Percentiles rank a stretch among this genome's conserved stretches.
Conservation (phyloP, 2,888 invertebrate genomes). For the Zele albiditarsus region DNA sequence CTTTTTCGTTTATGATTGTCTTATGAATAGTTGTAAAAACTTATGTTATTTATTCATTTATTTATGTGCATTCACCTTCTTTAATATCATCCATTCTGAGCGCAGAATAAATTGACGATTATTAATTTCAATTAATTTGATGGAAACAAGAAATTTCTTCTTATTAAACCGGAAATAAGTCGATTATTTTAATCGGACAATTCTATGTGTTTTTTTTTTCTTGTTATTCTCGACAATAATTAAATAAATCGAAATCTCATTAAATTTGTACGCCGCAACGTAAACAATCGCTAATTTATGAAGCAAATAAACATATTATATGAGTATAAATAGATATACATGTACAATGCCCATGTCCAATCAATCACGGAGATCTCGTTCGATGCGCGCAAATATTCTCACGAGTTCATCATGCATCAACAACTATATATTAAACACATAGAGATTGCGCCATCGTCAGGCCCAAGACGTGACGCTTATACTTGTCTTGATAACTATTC, state of each 20-base stretch:
- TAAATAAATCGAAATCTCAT: slow-evolving; percentile 34
- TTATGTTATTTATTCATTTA: background rate
- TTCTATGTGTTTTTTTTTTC: background rate
- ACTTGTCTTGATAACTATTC: slow-evolving; percentile 44
- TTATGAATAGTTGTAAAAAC: too few species aligned
- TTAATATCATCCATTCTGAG: background rate
- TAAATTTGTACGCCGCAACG: background rate
- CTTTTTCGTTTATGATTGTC: background rate
- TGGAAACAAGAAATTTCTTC: background rate
- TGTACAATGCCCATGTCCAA: slow-evolving; percentile 37
- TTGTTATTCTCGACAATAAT: background rate
- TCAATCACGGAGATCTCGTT: slow-evolving; percentile 46
- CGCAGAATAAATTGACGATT: background rate
- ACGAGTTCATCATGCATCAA: slow-evolving; percentile 18
- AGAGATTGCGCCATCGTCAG: slow-evolving; percentile 45
- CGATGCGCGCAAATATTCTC: slow-evolving; percentile 16
- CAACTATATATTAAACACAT: background rate
- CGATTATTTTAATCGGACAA: background rate
- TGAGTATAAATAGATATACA: background rate
- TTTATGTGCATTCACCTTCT: background rate
- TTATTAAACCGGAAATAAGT: background rate
- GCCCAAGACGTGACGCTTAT: slow-evolving; percentile 22
- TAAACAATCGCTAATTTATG: background rate
- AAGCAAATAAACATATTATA: background rate
- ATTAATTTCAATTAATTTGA: background rate